A percentile compares a stretch with the other conserved stretches of the same genome.
Conservation (phyloP, 1,140 invertebrate species). For the Dreissena polymorpha region DNA sequence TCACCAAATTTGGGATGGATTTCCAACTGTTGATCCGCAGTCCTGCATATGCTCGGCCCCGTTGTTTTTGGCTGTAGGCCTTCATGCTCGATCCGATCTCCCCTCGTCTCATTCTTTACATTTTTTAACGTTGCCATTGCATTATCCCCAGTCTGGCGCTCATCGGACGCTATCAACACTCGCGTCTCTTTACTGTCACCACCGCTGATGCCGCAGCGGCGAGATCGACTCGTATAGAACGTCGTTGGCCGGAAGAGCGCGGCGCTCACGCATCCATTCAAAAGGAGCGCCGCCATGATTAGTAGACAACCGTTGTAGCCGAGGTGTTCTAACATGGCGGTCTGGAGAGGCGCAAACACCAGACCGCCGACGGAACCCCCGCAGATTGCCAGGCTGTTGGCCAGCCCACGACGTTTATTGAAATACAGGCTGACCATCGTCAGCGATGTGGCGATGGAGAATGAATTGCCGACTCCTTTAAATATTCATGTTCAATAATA, state of each 20-base stretch:
- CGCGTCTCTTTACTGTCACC: no score
- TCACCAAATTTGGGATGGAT: no score
- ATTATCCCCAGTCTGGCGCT: no score
- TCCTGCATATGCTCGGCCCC: no score
- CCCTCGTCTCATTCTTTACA: no score
- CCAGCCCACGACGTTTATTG: slow-evolving; percentile 33
- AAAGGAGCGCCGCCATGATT: slow-evolving; percentile 23
- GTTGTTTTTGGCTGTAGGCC: no score
- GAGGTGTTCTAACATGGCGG: slow-evolving; percentile 2
- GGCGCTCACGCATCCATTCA: slow-evolving; percentile 29
- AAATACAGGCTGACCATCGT: slow-evolving; percentile 34
- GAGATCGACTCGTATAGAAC: slow-evolving; percentile 24
- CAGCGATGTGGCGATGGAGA: neutral
- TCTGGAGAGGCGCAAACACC: slow-evolving; percentile 34
- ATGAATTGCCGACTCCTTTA: slow-evolving; percentile 24
- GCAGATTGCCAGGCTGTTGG: slow-evolving; percentile 31
- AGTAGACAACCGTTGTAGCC: slow-evolving; percentile 33
- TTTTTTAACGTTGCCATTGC: no score
- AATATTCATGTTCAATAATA: neutral
- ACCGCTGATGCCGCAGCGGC: no score
- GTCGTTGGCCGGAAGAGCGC: slow-evolving; percentile 25
- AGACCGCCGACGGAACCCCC: slow-evolving; percentile 32
- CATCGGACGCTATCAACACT: no score
- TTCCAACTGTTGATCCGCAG: no score
- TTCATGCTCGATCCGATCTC: no score